These are phyloP conservation scores for Tauraco erythrolophus DNA, from an alignment of 2,113 vertebrate genomes.

Conservation along the genomic window DNA sequence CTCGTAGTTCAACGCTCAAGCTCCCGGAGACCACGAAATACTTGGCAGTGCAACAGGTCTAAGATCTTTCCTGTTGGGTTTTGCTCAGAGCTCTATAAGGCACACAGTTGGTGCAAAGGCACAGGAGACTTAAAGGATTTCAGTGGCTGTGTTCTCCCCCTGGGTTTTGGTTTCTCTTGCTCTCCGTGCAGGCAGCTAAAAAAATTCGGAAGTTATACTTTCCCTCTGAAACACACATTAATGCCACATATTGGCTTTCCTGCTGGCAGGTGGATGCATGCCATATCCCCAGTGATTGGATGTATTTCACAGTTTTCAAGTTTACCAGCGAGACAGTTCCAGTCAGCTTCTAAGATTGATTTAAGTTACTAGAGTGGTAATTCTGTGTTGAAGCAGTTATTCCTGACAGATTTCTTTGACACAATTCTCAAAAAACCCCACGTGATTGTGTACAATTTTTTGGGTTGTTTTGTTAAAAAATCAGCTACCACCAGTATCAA, in stretches of 20 bases:
- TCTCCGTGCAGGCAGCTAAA: background rate
- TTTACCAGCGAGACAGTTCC: background rate
- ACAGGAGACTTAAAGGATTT: constrained; percentile 1
- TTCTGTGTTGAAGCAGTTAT: background rate
- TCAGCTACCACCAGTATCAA: background rate
- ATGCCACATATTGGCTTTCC: background rate
- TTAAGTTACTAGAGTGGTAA: background rate
- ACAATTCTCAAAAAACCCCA: background rate
- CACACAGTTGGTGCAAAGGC: constrained; percentile 41
- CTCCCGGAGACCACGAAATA: constrained; percentile 68
- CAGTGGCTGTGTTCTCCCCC: background rate
- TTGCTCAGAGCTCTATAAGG: constrained; percentile 38
- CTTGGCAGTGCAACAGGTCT: constrained; percentile 69
- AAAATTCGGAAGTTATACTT: background rate
- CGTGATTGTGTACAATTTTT: background rate
- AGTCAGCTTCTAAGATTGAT: background rate
- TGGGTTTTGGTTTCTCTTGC: background rate
- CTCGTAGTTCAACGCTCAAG: constrained; percentile 36
- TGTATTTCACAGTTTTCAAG: background rate
- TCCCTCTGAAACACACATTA: constrained; percentile 28
- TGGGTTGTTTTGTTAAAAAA: background rate
- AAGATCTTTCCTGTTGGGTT: constrained; percentile 76
- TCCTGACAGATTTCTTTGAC: background rate
- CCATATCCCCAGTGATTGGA: background rate
- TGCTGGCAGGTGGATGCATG: background rate